A percentile compares a stretch with the other conserved stretches of the same genome.
phyloP scores from a whole-genome alignment of 2,113 vertebrate genomes.

The Emydura subglobosa region DNA sequence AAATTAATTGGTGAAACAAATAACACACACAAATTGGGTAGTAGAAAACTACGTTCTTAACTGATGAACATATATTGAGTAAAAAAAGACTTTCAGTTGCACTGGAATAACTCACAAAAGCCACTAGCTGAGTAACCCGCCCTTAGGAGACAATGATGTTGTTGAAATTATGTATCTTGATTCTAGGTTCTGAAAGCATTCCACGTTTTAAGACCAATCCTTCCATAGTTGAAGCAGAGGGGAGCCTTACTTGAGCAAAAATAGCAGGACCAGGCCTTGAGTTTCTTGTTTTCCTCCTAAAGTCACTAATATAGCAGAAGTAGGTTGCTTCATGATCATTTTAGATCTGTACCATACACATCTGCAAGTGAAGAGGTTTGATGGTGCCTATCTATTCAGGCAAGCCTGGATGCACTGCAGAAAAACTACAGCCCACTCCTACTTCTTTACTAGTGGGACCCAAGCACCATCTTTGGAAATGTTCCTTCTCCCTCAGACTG shows the following conservation, averaged over 20 bases:
- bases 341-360: not conserved
- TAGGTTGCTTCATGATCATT: fast-evolving
- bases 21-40: not conserved
- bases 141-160: fast-evolving
- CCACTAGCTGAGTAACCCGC: fast-evolving
- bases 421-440: not conserved
- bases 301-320: not conserved
- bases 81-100: not conserved
- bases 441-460: not conserved
- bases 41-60: not conserved
- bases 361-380: not conserved
- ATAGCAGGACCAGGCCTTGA: not conserved
- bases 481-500: not conserved
- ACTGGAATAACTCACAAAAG: not conserved
- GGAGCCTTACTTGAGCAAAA: not conserved
- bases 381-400: not conserved
- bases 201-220: fast-evolving
- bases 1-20: not conserved
- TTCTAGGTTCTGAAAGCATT: fast-evolving
- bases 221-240: fast-evolving
- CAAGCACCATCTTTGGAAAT: fast-evolving
- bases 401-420: not conserved
- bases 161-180: fast-evolving
- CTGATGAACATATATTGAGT: not conserved
- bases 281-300: not conserved